Evolutionary conservation across 2,888 invertebrate genomes (phyloP), one percentile per base, ranked within the genome.

Genomic region (Ornithoptera alexandrae): DNA sequence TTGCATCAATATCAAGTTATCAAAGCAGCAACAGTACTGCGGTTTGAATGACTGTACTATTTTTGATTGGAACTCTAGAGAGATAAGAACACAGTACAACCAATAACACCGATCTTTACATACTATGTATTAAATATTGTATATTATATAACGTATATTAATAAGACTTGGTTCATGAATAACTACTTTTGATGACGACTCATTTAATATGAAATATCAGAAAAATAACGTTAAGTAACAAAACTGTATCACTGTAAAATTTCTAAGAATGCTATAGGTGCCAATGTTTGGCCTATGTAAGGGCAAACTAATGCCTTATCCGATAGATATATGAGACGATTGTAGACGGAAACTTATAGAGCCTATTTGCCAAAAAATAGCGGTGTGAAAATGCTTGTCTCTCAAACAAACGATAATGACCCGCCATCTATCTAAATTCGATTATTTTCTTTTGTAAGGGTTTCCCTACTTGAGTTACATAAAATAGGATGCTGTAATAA

Each of bases 371-470:
- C 63, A 67, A 64, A 70, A 60, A 70, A 64, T 64, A 64, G 60
- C 64, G 64, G 60, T 58, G 70, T 64, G 70, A 67, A 70, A 70
- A 63, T 63, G 53, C 58, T 50, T 62, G 63, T 67, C 63, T 62
- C 59, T 59, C 39, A 64, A 63, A 67, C 64, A 60, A 70, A 70
- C 60, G 67, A 67, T 64, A 67, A 67, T 70, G 67, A 70, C 56
- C 53, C n/a, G 20, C 60, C 30, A 67, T 70, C 64, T 64, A 63
- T 70, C 63, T 67, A 69, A 62, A 66, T 69, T 69, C 58, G 69
- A 66, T 69, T 62, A 58, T 56, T 66, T 66, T 62, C 50, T 50
- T 18, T 50, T 39, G 61, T 46, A 65, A 65, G 46, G 58, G 20
- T 62, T 63, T 53, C 62, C 3, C 5, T 50, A 50, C 50, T 50